Evolutionary conservation across 1,140 invertebrate species (phyloP).

Genomic region (Leptopilina clavipes): DNA sequence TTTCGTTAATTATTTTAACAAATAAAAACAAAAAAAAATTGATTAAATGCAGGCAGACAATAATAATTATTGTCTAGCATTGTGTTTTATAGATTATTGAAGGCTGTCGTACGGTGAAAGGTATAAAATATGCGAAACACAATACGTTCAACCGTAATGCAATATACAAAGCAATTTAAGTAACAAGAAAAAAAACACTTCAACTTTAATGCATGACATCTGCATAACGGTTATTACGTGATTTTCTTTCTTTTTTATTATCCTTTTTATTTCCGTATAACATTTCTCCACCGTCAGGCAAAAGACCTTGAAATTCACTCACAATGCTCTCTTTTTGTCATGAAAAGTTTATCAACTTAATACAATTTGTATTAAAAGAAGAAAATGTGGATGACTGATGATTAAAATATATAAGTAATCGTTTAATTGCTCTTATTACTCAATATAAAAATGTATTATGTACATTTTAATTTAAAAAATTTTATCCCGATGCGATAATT

Average conservation of each 20-base stretch:
- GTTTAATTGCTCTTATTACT: neutral
- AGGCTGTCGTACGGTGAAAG: conserved; percentile 14
- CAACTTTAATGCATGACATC: conserved; percentile 21
- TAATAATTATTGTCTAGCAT: too few species aligned
- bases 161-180: neutral
- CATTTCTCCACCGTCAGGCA: neutral
- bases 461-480: too few species aligned
- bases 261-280: neutral
- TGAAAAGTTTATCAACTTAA: neutral
- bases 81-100: neutral
- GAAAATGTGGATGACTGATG: neutral
- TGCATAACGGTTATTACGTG: conserved; percentile 12
- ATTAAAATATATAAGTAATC: too few species aligned
- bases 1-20: too few species aligned
- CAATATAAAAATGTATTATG: too few species aligned
- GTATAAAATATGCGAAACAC: conserved; percentile 18
- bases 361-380: neutral
- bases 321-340: neutral
- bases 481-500: too few species aligned
- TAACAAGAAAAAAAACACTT: neutral
- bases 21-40: too few species aligned
- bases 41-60: too few species aligned
- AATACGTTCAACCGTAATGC: conserved; percentile 8
- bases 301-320: conserved; percentile 6
- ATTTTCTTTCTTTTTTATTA: conserved; percentile 23